phyloP scores from a whole-genome alignment of 2,888 invertebrate species.

The Pyrochroa serraticornis region DNA sequence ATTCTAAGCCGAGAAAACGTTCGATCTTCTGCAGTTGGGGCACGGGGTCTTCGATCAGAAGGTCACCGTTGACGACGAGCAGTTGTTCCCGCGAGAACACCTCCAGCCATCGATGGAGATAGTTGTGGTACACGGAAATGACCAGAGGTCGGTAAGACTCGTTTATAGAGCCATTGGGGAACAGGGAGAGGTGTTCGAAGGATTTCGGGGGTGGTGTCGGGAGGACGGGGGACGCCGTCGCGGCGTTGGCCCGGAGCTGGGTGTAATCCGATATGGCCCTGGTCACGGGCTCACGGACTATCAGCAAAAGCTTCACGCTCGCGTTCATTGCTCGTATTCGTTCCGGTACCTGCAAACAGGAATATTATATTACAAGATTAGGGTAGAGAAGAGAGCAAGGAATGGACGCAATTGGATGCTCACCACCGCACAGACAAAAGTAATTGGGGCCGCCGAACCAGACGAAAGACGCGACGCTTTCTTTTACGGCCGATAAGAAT shows the following conservation, averaged over 20 bases:
- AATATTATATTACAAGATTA: background rate
- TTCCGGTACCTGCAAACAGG: conserved; percentile 77
- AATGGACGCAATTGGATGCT: background rate
- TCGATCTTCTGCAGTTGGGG: conserved; percentile 87
- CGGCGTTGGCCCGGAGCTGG: conserved; percentile 84
- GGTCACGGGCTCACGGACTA: conserved; percentile 95
- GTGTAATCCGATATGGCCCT: conserved; percentile 97
- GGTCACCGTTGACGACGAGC: conserved; percentile 93
- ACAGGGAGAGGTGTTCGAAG: conserved; percentile 82
- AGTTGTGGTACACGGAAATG: conserved; percentile 90
- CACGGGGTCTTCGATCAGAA: conserved; percentile 87
- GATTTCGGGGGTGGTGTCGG: conserved; percentile 58
- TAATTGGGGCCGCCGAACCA: too few relatives aligned
- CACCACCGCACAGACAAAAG: too few relatives aligned
- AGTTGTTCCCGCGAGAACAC: conserved; percentile 91
- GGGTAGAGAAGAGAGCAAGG: background rate
- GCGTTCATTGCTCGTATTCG: conserved; percentile 94
- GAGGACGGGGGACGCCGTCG: conserved; percentile 71
- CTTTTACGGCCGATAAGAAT: too few relatives aligned
- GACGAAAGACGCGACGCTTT: too few relatives aligned
- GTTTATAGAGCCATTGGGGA: conserved; percentile 82
- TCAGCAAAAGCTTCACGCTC: conserved; percentile 86
- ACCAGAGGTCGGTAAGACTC: conserved; percentile 82
- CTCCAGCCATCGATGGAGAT: conserved; percentile 89
- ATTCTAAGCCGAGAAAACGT: conserved; percentile 78